Evolutionary conservation across 2,113 vertebrate species (phyloP).

Genomic region (Callipepla squamata): DNA sequence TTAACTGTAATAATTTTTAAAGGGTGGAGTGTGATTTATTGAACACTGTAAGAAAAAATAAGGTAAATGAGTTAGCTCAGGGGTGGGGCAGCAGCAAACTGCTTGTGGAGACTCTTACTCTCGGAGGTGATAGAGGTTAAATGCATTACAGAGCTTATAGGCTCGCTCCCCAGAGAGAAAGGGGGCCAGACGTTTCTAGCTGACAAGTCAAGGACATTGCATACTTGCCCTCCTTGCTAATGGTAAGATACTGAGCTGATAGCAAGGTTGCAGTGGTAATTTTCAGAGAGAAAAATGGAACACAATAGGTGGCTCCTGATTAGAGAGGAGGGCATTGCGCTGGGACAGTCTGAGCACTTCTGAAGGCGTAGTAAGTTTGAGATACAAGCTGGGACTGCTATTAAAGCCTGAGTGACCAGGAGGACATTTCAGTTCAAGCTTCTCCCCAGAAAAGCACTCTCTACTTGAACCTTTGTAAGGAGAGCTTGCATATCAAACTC

Average conservation of each 20-base stretch:
- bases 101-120: conserved; percentile 68
- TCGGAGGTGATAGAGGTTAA: conserved; percentile 69
- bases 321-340: conserved; percentile 21
- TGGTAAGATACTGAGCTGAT: conserved; percentile 37
- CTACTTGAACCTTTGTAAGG: neutral
- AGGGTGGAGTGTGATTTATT: conserved; percentile 77
- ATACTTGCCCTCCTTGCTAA: conserved; percentile 37
- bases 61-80: conserved; percentile 62
- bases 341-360: neutral
- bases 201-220: conserved; percentile 62
- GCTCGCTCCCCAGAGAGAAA: conserved; percentile 32
- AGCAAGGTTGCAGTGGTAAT: conserved; percentile 32
- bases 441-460: neutral
- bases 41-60: conserved; percentile 66
- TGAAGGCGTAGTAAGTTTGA: neutral
- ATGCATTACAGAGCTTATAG: conserved; percentile 69
- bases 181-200: conserved; percentile 23
- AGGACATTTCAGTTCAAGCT: neutral
- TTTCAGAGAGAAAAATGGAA: conserved; percentile 49
- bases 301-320: conserved; percentile 48
- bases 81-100: conserved; percentile 60
- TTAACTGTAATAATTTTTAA: conserved; percentile 74
- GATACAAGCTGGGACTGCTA: neutral
- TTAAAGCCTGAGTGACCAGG: neutral
- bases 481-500: neutral